phyloP scores from a whole-genome alignment of 2,888 invertebrate genomes.

The Phalangium opilio region DNA sequence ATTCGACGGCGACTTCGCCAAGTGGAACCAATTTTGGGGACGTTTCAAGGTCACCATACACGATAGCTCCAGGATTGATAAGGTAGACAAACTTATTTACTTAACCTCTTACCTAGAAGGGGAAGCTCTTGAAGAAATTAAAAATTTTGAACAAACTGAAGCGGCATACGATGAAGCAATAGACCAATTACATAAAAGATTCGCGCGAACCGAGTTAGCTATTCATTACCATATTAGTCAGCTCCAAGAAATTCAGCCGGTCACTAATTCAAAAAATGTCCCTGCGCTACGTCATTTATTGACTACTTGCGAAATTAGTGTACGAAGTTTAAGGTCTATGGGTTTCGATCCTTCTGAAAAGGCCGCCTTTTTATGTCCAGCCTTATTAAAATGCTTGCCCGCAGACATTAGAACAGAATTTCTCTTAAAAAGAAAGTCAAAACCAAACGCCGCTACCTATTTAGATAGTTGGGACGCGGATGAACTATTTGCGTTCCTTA shows the following conservation, averaged over 20 bases:
- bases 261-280: neutral
- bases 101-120: conserved; percentile 4
- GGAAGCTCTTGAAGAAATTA: neutral
- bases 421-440: too few relatives aligned
- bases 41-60: conserved; percentile 3
- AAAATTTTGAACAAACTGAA: neutral
- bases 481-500: too few relatives aligned
- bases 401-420: too few relatives aligned
- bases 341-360: neutral
- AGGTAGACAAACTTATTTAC: conserved; percentile 4
- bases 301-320: neutral
- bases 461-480: too few relatives aligned
- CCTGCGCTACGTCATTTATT: conserved; percentile 1
- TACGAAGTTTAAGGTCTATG: conserved; percentile 1
- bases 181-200: conserved; percentile 1
- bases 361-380: neutral
- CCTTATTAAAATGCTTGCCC: too few relatives aligned
- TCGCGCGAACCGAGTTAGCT: conserved; percentile 2
- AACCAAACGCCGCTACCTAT: too few relatives aligned
- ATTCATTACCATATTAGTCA: conserved; percentile 1
- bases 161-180: conserved; percentile 3
- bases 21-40: conserved; percentile 4
- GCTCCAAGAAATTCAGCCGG: neutral
- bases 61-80: neutral
- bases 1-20: conserved; percentile 1